Conservation (phyloP, 2,113 vertebrate species). For the Bothrops jararaca region DNA sequence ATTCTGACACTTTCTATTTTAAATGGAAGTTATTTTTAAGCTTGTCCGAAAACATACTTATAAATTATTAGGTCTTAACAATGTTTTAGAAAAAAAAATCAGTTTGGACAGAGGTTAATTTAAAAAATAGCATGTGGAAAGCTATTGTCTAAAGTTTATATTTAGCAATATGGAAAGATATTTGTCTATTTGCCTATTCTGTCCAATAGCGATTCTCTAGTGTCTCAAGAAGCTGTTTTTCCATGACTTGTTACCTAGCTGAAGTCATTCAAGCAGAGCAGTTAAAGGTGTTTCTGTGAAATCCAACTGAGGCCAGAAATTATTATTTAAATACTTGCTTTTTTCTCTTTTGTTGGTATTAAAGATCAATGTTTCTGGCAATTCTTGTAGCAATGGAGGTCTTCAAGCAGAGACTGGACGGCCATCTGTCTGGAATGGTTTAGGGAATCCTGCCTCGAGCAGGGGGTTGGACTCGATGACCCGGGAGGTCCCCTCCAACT, state of each 20-base stretch:
- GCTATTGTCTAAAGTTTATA: background rate
- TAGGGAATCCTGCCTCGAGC: too few relatives aligned
- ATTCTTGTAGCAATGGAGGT: background rate
- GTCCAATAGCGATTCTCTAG: background rate
- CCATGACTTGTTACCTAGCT: background rate
- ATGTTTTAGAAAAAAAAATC: background rate
- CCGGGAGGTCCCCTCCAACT: too few relatives aligned
- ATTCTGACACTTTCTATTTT: background rate
- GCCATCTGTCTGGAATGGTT: too few relatives aligned
- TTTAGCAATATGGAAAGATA: background rate
- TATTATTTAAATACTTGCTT: background rate
- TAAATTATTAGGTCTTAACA: background rate
- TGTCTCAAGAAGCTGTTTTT: background rate
- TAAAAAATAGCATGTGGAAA: background rate
- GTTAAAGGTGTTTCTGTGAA: background rate
- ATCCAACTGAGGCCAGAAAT: background rate
- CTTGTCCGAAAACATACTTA: background rate
- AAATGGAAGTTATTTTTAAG: background rate
- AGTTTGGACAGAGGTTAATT: background rate
- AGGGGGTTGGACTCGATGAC: too few relatives aligned
- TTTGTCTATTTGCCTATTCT: background rate
- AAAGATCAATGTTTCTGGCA: background rate
- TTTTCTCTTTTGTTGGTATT: background rate
- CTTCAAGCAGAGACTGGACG: too few relatives aligned
- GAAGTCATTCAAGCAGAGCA: background rate